Evolutionary conservation across 1,140 invertebrate species (phyloP).

Genomic region (Drosophila pectinifera): DNA sequence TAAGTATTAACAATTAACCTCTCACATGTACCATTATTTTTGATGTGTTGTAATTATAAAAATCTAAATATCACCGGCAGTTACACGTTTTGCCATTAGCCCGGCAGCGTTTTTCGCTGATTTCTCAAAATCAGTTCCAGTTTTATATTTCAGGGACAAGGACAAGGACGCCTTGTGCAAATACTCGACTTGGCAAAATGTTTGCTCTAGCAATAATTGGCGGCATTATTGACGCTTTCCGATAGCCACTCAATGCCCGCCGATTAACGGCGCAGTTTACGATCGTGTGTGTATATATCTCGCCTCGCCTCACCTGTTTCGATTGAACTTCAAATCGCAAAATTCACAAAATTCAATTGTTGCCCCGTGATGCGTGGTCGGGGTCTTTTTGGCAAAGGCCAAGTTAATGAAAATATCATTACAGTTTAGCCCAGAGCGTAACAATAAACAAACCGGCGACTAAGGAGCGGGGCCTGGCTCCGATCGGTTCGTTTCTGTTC

Average conservation of each 20-base stretch:
- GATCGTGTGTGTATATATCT: slow-evolving; percentile 5
- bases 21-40: not conserved
- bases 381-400: slow-evolving; percentile 64
- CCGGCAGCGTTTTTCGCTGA: slow-evolving; percentile 41
- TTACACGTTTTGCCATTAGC: slow-evolving; percentile 20
- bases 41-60: not conserved
- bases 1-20: not conserved
- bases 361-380: slow-evolving; percentile 60
- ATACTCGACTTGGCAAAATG: slow-evolving; percentile 55
- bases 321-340: slow-evolving; percentile 37
- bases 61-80: slow-evolving; percentile 3
- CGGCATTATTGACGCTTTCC: slow-evolving; percentile 71
- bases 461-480: slow-evolving; percentile 32
- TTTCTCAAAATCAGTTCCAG: slow-evolving; percentile 20
- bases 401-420: slow-evolving; percentile 83
- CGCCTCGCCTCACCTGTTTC: slow-evolving; percentile 51
- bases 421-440: slow-evolving; percentile 73
- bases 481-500: slow-evolving; percentile 1
- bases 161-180: slow-evolving; percentile 79
- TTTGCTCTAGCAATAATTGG: slow-evolving; percentile 56
- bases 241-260: slow-evolving; percentile 67
- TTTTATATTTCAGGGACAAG: slow-evolving; percentile 66
- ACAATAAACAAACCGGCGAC: slow-evolving; percentile 51
- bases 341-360: slow-evolving; percentile 54
- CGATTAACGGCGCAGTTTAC: slow-evolving; percentile 52